Base-by-base conservation (phyloP, 2,113 vertebrate species). In the Ammodytes marinus region DNA sequence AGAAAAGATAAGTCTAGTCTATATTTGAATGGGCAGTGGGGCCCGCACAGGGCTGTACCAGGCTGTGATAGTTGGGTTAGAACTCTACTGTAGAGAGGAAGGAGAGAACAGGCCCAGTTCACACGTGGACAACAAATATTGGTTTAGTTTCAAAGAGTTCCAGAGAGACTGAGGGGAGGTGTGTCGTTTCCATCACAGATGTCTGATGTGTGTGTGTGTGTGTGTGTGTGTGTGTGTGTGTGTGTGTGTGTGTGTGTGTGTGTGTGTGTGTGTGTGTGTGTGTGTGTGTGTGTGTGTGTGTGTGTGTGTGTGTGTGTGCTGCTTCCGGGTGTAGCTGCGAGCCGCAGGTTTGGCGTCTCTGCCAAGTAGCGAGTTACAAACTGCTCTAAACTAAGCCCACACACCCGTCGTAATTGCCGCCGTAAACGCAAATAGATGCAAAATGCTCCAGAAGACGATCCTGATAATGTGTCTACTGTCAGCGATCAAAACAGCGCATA, bases 81-180 rank as follows among this genome's bases (percentile, higher is more conserved):
- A 45, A 80, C 69, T 58, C 65, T 55, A 64, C 70, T 40, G 52
- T 17, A 47, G 39, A 46, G 46, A 72, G 74, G 57, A 69, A 83
- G 83, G 64, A 65, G 64, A 65, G 55, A 27, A 27, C 43, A n/a
- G 42, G 60, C 54, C 0, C 50, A 74, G 82, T 74, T 85, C 82
- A 82, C 61, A 88, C 27, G 17, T 74, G 53, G 74, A 79, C 19
- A 9, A 42, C 88, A 86, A 82, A 91, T 87, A 92, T 87, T 89
- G 74, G 77, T 77, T 83, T 85, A 82, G 82, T 86, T 86, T 79
- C 27, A 77, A 69, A 86, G 77, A 69, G 50, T 58, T 64, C 39
- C 27, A 79, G 19, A 58, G 50, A 63, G 71, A 46, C 49, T 11
- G 59, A 55, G 52, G 35, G 68, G 75, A 60, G 60, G 74, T 63